Evolutionary conservation across 1,140 invertebrate genomes (phyloP).

Genomic region (Portunus trituberculatus): DNA sequence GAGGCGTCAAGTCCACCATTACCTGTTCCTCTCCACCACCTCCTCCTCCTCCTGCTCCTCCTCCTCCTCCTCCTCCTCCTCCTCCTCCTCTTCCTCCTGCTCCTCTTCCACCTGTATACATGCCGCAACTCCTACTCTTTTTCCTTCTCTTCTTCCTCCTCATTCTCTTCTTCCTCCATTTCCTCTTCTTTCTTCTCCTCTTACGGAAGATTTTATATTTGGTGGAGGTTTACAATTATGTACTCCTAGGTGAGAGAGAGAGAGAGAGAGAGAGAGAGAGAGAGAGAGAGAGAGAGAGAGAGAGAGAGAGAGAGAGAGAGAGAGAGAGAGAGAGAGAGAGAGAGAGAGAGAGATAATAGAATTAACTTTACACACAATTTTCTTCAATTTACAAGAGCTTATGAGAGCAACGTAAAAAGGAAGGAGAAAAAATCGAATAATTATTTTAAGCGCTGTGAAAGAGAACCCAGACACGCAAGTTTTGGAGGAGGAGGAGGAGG

Average conservation of each 20-base stretch:
- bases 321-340: neutral
- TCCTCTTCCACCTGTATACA: neutral
- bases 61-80: neutral
- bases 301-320: neutral
- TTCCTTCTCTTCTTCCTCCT: neutral
- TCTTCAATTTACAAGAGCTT: neutral
- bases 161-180: neutral
- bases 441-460: too few species aligned
- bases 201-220: neutral
- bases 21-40: too few species aligned
- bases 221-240: neutral
- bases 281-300: slow-evolving; percentile 23
- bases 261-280: slow-evolving; percentile 7
- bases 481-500: neutral
- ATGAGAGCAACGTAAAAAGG: neutral
- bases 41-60: too few species aligned
- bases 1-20: neutral
- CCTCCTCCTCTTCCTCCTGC: neutral
- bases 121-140: neutral
- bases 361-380: too few species aligned
- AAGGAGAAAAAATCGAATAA: neutral
- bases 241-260: neutral
- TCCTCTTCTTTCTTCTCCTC: neutral
- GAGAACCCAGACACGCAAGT: neutral
- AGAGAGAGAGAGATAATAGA: slow-evolving; percentile 14